Base-by-base conservation (phyloP, 2,113 vertebrate genomes). In the Cynoglossus semilaevis region DNA sequence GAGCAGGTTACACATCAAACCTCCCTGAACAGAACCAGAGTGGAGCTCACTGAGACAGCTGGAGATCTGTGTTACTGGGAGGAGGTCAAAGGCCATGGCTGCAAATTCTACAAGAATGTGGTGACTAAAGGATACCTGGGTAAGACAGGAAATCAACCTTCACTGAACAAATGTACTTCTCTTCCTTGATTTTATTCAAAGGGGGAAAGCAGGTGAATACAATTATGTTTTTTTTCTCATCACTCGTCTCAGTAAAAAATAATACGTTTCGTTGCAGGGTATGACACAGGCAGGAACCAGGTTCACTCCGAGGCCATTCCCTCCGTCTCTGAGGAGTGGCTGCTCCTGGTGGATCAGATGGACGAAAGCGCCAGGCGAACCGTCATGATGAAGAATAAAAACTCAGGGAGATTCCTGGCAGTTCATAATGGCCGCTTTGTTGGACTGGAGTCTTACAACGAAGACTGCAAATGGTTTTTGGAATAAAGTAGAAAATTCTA, bases 381-480 rank as follows among this genome's bases (percentile, higher is more conserved):
- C 0, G 58, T 84, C 17, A 9, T 80, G 66, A 51, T 85, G 64
- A 80, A 83, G 61, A 76, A 85, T 74, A 86, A 76, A 70, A 22
- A 18, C 42, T 79, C 69, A 0, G 66, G 68, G 51, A 59, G 14
- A 19, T 85, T 81, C 51, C 69, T 85, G 46, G 81, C 75, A 0
- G 69, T 85, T 48, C 64, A 43, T 22, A 8, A 74, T 0, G 71
- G 70, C 11, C 15, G 11, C 46, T 54, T 85, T 35, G 6, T 15
- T 1, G 60, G 79, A 59, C 78, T 78, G 11, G 37, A 17, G 0
- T 63, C 37, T 1, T 80, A 80, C 55, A 56, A 53, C 0, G 37
- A 77, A 12, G 73, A 81, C 67, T 84, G 84, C 70, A 86, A 74
- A 60, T 79, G 74, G 77, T 58, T 79, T 54, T 43, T 80, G 61